phyloP scores from a whole-genome alignment of 2,888 invertebrate genomes.

The Pteria penguin region DNA sequence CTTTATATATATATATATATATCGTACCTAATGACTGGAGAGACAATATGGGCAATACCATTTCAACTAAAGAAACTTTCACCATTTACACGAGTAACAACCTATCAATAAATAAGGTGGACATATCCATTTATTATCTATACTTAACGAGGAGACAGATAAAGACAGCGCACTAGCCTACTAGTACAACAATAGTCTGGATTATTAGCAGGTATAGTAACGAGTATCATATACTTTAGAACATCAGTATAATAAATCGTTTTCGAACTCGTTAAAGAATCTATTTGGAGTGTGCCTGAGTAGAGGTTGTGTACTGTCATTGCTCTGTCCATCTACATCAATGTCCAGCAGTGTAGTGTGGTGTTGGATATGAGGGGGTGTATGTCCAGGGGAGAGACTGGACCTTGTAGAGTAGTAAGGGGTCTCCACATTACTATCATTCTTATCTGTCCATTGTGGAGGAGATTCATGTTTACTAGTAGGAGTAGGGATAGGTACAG shows the following conservation, averaged over 20 bases:
- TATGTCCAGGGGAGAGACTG: conserved; percentile 83
- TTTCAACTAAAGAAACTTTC: too few relatives aligned
- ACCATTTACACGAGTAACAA: too few relatives aligned
- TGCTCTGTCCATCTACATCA: conserved; percentile 78
- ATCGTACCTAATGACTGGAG: too few relatives aligned
- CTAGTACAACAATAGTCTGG: too few relatives aligned
- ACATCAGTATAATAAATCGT: conserved; percentile 38
- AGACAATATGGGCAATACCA: too few relatives aligned
- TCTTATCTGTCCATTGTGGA: conserved; percentile 37
- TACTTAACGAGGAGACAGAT: too few relatives aligned
- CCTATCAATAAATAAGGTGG: too few relatives aligned
- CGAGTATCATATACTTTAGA: too few relatives aligned
- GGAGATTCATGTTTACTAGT: conserved; percentile 73
- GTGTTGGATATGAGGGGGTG: conserved; percentile 76
- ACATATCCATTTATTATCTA: too few relatives aligned
- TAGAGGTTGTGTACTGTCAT: conserved; percentile 75
- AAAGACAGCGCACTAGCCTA: too few relatives aligned
- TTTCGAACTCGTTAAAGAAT: conserved; percentile 21
- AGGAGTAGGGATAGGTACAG: conserved; percentile 91
- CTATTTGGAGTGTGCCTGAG: conserved; percentile 32
- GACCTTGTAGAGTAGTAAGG: conserved; percentile 89
- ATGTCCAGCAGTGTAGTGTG: conserved; percentile 78
- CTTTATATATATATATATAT: too few relatives aligned
- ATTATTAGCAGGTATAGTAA: too few relatives aligned
- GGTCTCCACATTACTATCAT: conserved; percentile 86